Conservation (phyloP, 2,113 vertebrate species). For the Asarcornis scutulata region DNA sequence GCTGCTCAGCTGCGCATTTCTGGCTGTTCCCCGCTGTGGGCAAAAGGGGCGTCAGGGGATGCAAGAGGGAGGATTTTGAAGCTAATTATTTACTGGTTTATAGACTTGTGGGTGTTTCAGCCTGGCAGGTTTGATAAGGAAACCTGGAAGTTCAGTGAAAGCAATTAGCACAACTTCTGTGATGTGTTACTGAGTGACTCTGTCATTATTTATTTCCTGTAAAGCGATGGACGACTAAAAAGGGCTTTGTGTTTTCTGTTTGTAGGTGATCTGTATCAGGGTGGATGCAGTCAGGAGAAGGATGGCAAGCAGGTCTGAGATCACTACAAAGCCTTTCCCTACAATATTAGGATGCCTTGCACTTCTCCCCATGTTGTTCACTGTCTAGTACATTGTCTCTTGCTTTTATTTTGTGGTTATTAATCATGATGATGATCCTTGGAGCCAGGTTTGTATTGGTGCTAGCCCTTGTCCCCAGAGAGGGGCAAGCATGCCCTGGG, state of each 20-base stretch:
- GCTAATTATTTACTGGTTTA: conserved; percentile 5
- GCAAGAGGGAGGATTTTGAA: neutral
- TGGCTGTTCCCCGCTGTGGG: neutral
- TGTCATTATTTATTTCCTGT: conserved; percentile 14
- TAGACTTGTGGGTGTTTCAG: neutral
- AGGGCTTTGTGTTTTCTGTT: neutral
- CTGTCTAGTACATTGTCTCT: neutral
- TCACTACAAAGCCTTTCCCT: neutral
- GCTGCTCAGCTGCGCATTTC: neutral
- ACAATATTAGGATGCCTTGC: neutral
- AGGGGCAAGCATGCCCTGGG: neutral
- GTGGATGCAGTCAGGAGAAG: neutral
- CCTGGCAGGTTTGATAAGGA: conserved; percentile 38
- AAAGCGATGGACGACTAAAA: neutral
- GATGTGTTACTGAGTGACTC: neutral
- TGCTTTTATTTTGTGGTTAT: neutral
- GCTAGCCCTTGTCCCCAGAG: neutral
- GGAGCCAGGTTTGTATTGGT: neutral
- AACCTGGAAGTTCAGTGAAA: neutral
- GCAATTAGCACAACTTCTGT: neutral
- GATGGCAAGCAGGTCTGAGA: neutral
- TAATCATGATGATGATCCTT: neutral
- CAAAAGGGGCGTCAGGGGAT: neutral
- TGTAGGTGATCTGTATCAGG: neutral
- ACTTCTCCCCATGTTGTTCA: neutral